Evolutionary conservation across 1,140 invertebrate species (phyloP), one percentile per base, ranked within the genome.

Genomic region (Drosophila miranda): DNA sequence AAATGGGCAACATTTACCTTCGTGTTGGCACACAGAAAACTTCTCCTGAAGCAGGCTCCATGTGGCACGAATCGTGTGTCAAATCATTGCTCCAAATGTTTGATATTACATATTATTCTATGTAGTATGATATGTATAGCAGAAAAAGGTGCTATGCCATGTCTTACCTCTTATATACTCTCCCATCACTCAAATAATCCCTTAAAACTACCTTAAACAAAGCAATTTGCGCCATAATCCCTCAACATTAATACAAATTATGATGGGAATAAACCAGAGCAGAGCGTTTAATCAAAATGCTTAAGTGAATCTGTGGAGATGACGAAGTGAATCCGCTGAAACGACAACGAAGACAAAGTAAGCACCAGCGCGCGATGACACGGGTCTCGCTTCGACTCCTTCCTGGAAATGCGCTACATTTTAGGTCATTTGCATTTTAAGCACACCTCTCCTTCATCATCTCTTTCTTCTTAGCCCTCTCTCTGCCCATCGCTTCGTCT

Each of bases 381-480:
- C n/a, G 11, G 13, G 13, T 14, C 21, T 42, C 23, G 53, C 34
- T 38, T 66, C 43, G 64, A 68, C 62, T 68, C 34, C 34, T 13
- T 38, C 21, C 69, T 19, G 51, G 14, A 23, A 73, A 56, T 68
- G 42, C 52, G 49, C 54, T 74, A 74, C 49, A 64, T 21, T 58
- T 54, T 50, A 46, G 66, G 48, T 75, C 70, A 75, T 75, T 66
- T 66, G 60, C 71, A 66, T 74, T 75, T 75, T 44, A 74, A 73
- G 52, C 42, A 52, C 44, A 38, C 34, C 14, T 14, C 49, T 14
- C 21, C 16, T 23, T 30, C 16, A 16, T 16, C 16, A 16, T 16
- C 16, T 16, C 6, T 3, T 8, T 38, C 8, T 49, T 30, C 28
- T 30, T 51, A 5, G 23, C 5, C 6, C 30, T 44, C 51, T 60